These are phyloP conservation scores for Homarus gammarus DNA, from an alignment of 2,888 invertebrate genomes.

Conservation along the genomic window DNA sequence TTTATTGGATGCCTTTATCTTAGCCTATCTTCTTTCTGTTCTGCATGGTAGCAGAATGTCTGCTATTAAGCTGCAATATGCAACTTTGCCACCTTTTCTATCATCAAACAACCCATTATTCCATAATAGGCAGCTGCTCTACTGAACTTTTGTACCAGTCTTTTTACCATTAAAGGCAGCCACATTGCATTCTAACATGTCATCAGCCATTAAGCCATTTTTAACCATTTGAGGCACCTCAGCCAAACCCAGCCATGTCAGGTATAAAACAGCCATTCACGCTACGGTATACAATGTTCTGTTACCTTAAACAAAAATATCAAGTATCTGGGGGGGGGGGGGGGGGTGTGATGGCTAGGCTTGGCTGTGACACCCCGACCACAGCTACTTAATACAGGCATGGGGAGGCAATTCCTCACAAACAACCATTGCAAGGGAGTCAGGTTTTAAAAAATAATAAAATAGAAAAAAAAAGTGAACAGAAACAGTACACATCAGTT, in stretches of 20 bases:
- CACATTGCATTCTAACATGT: constrained; percentile 51
- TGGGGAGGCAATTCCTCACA: constrained; percentile 68
- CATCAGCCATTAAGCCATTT: constrained; percentile 68
- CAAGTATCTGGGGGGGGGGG: constrained; percentile 66
- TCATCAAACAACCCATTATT: constrained; percentile 36
- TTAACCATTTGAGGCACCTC: constrained; percentile 51
- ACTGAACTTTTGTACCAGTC: constrained; percentile 67
- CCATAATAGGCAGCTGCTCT: constrained; percentile 64
- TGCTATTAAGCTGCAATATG: constrained; percentile 62
- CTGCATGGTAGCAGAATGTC: constrained; percentile 45
- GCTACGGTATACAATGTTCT: constrained; percentile 59
- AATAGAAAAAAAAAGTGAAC: constrained; percentile 46
- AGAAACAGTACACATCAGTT: constrained; percentile 73
- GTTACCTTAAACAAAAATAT: constrained; percentile 65
- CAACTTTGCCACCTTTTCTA: constrained; percentile 54
- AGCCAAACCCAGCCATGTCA: constrained; percentile 66
- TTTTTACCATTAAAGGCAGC: constrained; percentile 65
- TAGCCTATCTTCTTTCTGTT: constrained; percentile 7
- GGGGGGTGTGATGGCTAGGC: constrained; percentile 55
- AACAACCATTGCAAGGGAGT: constrained; percentile 71
- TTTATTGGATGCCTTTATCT: constrained; percentile 31
- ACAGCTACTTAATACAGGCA: constrained; percentile 68
- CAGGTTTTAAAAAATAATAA: constrained; percentile 45
- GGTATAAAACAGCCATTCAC: constrained; percentile 66
- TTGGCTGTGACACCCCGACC: constrained; percentile 64